Evolutionary conservation across 2,888 invertebrate species (phyloP).

Genomic region (Lottia gigantea): DNA sequence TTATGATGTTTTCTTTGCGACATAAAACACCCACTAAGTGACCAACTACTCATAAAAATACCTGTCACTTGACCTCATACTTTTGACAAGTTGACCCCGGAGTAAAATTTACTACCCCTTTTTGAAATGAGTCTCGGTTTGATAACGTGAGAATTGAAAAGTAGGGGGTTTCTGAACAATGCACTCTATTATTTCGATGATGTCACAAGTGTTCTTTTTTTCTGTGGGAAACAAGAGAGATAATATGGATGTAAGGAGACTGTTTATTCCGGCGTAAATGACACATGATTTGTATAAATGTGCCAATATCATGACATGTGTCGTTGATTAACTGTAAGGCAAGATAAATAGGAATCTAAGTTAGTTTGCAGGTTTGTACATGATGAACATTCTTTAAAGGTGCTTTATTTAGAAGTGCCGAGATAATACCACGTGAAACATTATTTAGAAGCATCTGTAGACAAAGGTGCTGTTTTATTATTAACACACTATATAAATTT

Average conservation of each 20-base stretch:
- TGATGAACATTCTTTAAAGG: no score
- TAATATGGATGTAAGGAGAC: background rate
- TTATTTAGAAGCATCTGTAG: no score
- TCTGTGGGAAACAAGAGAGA: background rate
- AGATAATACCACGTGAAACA: no score
- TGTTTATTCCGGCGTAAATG: constrained; percentile 7
- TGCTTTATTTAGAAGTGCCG: no score
- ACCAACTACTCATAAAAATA: background rate
- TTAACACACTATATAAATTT: no score
- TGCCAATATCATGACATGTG: background rate
- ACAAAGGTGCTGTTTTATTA: no score
- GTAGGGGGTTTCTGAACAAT: background rate
- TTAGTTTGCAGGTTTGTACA: no score
- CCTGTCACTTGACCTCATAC: background rate
- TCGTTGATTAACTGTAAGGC: background rate
- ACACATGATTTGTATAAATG: constrained; percentile 6
- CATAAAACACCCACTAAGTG: background rate
- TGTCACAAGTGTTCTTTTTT: constrained; percentile 2
- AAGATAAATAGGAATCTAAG: no score
- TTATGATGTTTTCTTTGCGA: no score
- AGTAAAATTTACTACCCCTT: background rate
- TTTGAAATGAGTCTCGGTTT: background rate
- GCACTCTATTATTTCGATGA: background rate
- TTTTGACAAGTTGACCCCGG: constrained; percentile 3
- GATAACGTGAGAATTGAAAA: background rate